A percentile compares a stretch with the other conserved stretches of the same genome.
phyloP scores from a whole-genome alignment of 2,888 invertebrate genomes.

The Perizoma affinitatum region DNA sequence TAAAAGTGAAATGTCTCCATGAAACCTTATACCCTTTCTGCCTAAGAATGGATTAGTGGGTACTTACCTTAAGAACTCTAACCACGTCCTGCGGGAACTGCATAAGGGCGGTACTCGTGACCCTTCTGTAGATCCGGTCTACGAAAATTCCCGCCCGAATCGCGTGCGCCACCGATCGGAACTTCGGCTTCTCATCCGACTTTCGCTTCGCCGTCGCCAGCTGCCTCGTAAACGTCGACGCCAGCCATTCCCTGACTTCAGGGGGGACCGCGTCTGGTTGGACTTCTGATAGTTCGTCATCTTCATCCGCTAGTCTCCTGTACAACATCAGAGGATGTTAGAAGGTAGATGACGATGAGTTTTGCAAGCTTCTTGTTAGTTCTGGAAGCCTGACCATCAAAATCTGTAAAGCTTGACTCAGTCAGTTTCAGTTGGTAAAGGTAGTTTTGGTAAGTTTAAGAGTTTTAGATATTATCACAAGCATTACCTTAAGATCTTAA shows the following conservation, averaged over 20 bases:
- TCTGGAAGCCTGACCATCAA: conserved; percentile 36
- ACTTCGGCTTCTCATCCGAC: conserved; percentile 93
- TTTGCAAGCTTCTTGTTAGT: conserved; percentile 29
- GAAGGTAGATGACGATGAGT: conserved; percentile 5
- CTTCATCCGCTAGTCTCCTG: conserved; percentile 94
- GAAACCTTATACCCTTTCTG: too few relatives aligned
- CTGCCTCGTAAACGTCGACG: conserved; percentile 97
- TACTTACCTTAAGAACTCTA: conserved; percentile 91
- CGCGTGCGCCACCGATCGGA: conserved; percentile 97
- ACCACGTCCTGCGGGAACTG: conserved; percentile 95
- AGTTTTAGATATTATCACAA: conserved; percentile 15
- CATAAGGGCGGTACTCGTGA: conserved; percentile 90
- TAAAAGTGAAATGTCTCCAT: too few relatives aligned
- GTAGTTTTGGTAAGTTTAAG: neutral
- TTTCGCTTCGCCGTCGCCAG: conserved; percentile 90
- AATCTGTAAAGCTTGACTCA: conserved; percentile 51
- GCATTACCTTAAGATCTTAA: conserved; percentile 20
- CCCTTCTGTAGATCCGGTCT: conserved; percentile 95
- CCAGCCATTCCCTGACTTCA: conserved; percentile 98
- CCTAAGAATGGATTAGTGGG: neutral
- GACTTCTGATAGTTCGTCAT: conserved; percentile 97
- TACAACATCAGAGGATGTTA: conserved; percentile 38
- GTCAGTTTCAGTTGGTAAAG: conserved; percentile 23
- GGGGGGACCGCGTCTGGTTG: conserved; percentile 98
- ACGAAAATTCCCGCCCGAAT: conserved; percentile 98